Conservation (phyloP, 92 coral and sea anemone species). For the Epizoanthus scotinus region DNA sequence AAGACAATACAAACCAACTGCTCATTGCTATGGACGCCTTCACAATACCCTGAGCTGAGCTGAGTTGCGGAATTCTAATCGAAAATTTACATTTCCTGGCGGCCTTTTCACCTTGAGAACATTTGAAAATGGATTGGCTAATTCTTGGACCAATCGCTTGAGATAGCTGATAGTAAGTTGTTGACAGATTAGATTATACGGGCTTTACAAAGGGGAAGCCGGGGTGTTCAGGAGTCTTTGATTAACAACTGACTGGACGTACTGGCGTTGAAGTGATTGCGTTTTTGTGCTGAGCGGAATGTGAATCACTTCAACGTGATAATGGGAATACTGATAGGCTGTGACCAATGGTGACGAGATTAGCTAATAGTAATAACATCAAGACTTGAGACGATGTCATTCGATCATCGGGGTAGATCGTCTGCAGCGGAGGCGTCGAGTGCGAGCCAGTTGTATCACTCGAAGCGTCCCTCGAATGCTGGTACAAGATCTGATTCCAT, state of each 20-base stretch:
- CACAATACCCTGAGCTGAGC: not conserved
- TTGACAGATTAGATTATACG: not conserved
- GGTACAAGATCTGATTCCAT: constrained; percentile 14
- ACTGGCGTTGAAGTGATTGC: constrained; percentile 9
- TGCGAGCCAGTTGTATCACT: not conserved
- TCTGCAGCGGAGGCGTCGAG: constrained; percentile 5
- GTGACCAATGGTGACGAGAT: constrained; percentile 19
- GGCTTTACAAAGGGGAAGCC: not conserved
- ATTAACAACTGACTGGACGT: constrained; percentile 19
- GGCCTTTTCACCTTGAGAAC: constrained; percentile 42
- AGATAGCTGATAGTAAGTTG: not conserved
- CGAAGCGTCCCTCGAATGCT: constrained; percentile 7
- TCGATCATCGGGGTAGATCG: not conserved
- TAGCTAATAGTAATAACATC: constrained; percentile 1
- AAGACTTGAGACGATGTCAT: constrained; percentile 20
- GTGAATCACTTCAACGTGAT: constrained; percentile 1
- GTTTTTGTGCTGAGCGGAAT: constrained; percentile 12
- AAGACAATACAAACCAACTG: not conserved
- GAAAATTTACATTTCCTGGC: constrained; percentile 50
- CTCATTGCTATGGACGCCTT: too few relatives aligned
- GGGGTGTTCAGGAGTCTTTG: constrained; percentile 18
- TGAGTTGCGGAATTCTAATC: too few relatives aligned
- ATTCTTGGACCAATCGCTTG: constrained; percentile 21
- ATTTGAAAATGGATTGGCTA: constrained; percentile 43
- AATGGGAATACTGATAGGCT: constrained; percentile 18